phyloP scores from a whole-genome alignment of 1,140 invertebrate genomes.

The Parasteatoda tepidariorum region DNA sequence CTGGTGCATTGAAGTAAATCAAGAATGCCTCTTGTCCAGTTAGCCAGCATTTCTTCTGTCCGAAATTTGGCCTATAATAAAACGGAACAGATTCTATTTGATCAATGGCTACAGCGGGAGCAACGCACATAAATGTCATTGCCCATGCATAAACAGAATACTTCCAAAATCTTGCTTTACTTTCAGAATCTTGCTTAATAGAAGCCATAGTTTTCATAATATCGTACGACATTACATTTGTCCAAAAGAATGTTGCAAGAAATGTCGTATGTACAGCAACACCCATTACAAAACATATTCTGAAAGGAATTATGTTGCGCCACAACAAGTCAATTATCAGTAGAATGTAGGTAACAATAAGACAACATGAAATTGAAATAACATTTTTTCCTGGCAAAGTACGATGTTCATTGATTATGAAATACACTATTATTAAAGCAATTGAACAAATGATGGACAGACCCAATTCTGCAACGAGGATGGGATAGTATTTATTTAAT shows the following conservation, averaged over 20 bases:
- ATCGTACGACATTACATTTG: constrained; percentile 68
- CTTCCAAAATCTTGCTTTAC: constrained; percentile 39
- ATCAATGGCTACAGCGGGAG: constrained; percentile 50
- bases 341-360: constrained; percentile 57
- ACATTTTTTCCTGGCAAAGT: constrained; percentile 62
- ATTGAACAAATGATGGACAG: constrained; percentile 61
- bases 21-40: constrained; percentile 58
- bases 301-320: constrained; percentile 6
- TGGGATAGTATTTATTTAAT: constrained; percentile 36
- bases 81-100: constrained; percentile 20
- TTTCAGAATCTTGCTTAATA: constrained; percentile 36
- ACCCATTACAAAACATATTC: constrained; percentile 68
- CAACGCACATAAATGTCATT: constrained; percentile 64
- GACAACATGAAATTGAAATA: constrained; percentile 57
- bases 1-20: constrained; percentile 62
- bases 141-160: constrained; percentile 68
- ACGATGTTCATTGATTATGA: constrained; percentile 52
- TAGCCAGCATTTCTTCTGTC: constrained; percentile 61
- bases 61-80: constrained; percentile 57
- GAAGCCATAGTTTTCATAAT: constrained; percentile 65
- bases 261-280: constrained; percentile 71
- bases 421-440: constrained; percentile 59
- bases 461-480: constrained; percentile 23
- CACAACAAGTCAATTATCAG: constrained; percentile 56
- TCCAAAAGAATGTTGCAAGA: constrained; percentile 71